Conservation (phyloP, 1,140 invertebrate species). For the Monochamus saltuarius region DNA sequence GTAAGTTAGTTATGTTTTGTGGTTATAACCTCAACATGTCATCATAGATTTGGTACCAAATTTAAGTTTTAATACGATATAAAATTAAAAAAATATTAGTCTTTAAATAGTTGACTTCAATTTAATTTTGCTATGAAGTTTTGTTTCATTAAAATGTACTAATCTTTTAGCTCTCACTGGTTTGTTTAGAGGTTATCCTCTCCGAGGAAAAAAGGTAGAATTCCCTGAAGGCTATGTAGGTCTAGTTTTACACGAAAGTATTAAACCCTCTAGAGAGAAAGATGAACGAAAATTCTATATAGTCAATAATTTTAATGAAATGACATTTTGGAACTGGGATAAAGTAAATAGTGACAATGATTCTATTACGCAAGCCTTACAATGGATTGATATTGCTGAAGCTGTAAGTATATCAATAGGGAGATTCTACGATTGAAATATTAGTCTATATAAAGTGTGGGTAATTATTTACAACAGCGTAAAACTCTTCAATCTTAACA, state of each 20-base stretch:
- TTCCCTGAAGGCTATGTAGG: conserved; percentile 67
- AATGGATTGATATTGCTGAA: conserved; percentile 78
- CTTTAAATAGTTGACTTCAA: neutral
- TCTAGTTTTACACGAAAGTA: conserved; percentile 65
- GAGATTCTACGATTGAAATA: neutral
- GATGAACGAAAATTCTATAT: conserved; percentile 64
- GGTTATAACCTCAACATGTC: neutral
- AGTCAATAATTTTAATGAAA: conserved; percentile 62
- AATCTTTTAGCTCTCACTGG: conserved; percentile 53
- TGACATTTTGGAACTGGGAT: conserved; percentile 81
- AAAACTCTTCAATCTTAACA: too few species aligned
- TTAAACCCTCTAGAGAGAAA: conserved; percentile 60
- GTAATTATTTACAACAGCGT: too few species aligned
- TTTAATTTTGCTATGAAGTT: conserved; percentile 1
- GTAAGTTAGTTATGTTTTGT: too few species aligned
- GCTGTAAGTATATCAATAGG: conserved; percentile 57
- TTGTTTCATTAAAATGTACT: neutral
- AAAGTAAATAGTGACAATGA: conserved; percentile 71
- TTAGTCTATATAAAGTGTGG: too few species aligned
- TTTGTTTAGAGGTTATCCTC: conserved; percentile 67
- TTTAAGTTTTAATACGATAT: neutral
- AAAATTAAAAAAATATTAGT: neutral
- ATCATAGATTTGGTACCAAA: too few species aligned
- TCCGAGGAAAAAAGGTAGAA: conserved; percentile 63
- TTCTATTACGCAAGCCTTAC: conserved; percentile 62